Evolutionary conservation across 2,113 vertebrate species (phyloP), one percentile per base, ranked within the genome.

Genomic region (Gymnobelideus leadbeateri): DNA sequence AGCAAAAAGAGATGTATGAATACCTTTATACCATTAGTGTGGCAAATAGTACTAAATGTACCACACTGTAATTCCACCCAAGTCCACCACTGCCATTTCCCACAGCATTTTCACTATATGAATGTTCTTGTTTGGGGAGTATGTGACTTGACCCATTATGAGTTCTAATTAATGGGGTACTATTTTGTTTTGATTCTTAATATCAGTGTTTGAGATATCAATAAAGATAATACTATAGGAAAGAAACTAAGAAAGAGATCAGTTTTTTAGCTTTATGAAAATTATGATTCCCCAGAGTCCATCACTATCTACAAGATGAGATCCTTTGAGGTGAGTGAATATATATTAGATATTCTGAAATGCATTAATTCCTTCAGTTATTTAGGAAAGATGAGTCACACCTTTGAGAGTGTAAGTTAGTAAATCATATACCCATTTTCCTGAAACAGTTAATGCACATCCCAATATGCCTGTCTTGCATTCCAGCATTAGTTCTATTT

Each of bases 341-440:
- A 28, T 89, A 37, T 89, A 94, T 92, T 24, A 31, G 11, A 57
- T 96, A 54, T 92, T 95, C 92, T 94, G 49, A 89, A 94, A 91
- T 89, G 46, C 54, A 84, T 91, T 52, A 57, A 57, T 93, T 93
- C 61, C 92, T 54, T 92, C 91, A 94, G 91, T 21, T 43, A 8
- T 54, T 53, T 91, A 6, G 68, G 54, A 94, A 94, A 52, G 90
- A 77, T 89, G n/a, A 37, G 37, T 77, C 37, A 94, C 93, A 90
- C 25, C 47, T 28, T 50, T 49, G 91, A 92, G 54, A 52, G 53
- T 55, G 46, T 90, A 94, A 94, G 43, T 92, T 92, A 53, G 28
- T 57, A 52, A 77, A 77, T n/a, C 16, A 43, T 43, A 43, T 77
- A 21, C n/a, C 5, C 19, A 43, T 77, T 77, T 77, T 49, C 50